Conservation (phyloP, 2,113 vertebrate genomes). For the Dipodomys ordii region DNA sequence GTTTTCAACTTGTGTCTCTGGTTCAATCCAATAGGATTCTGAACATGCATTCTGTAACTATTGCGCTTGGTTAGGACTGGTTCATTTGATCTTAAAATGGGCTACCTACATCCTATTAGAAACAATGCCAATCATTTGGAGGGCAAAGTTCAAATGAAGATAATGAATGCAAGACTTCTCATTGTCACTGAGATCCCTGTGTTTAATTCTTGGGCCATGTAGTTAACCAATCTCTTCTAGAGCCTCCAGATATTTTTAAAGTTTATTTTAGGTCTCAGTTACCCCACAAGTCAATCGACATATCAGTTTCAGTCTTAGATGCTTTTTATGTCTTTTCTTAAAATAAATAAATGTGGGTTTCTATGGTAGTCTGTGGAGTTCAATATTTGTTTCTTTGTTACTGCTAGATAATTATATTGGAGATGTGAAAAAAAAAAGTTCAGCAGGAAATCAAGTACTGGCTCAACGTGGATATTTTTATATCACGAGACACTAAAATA, state of each 20-base stretch:
- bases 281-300: constrained; percentile 65
- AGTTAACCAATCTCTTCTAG: constrained; percentile 51
- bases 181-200: not conserved
- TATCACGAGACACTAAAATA: constrained; percentile 78
- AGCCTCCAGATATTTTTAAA: constrained; percentile 62
- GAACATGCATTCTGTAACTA: not conserved
- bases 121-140: not conserved
- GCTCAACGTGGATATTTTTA: constrained; percentile 82
- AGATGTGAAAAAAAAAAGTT: constrained; percentile 82
- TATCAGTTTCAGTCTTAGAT: constrained; percentile 75
- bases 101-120: not conserved
- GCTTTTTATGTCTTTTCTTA: constrained; percentile 79
- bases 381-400: constrained; percentile 84
- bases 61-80: not conserved
- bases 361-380: constrained; percentile 74
- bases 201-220: not conserved
- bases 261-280: constrained; percentile 71
- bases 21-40: not conserved
- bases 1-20: not conserved
- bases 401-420: constrained; percentile 85
- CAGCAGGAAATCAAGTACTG: constrained; percentile 83
- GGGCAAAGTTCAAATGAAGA: not conserved
- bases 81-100: not conserved
- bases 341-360: constrained; percentile 82
- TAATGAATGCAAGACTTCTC: not conserved